Base-by-base conservation (phyloP, 1,140 invertebrate genomes). In the Psix sp. region DNA sequence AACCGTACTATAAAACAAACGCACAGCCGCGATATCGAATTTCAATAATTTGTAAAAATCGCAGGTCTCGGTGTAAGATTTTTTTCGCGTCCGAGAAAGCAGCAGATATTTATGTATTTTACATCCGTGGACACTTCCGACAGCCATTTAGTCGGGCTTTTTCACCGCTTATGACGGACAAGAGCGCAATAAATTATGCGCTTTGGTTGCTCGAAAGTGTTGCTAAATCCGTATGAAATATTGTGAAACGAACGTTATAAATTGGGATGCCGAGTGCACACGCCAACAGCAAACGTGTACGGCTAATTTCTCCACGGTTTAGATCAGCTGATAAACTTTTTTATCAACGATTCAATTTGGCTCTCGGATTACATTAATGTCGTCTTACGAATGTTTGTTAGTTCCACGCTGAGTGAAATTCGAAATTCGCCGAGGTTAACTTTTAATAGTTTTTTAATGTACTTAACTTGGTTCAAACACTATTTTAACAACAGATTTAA, bases 101-200 rank as follows among this genome's bases (percentile, higher is more conserved):
- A n/a, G n/a, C n/a, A n/a, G n/a, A n/a, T n/a, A n/a, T n/a, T n/a
- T n/a, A n/a, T n/a, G n/a, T n/a, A n/a, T n/a, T n/a, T n/a, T n/a
- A n/a, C n/a, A n/a, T n/a, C n/a, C n/a, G n/a, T n/a, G n/a, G n/a
- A n/a, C 15, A 59, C 68, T 73, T 65, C 54, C 66, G 56, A 33
- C 49, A 54, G 54, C 21, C n/a, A n/a, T n/a, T n/a, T n/a, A n/a
- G n/a, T n/a, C n/a, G n/a, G n/a, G n/a, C n/a, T n/a, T n/a, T n/a
- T n/a, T n/a, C n/a, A n/a, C n/a, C n/a, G n/a, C n/a, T 72, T 63
- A 57, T 54, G 68, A 73, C 40, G 52, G 33, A 60, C 60, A 73
- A 59, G 60, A 73, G 57, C 24, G 52, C 46, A 31, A 72, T 72
- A 63, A 63, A 65, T 63, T 48, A 62, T 59, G 51, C 35, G 10